A percentile compares a stretch with the other conserved stretches of the same genome.
Conservation (phyloP, 2,113 vertebrate species). For the Tychaedon coryphoeus region DNA sequence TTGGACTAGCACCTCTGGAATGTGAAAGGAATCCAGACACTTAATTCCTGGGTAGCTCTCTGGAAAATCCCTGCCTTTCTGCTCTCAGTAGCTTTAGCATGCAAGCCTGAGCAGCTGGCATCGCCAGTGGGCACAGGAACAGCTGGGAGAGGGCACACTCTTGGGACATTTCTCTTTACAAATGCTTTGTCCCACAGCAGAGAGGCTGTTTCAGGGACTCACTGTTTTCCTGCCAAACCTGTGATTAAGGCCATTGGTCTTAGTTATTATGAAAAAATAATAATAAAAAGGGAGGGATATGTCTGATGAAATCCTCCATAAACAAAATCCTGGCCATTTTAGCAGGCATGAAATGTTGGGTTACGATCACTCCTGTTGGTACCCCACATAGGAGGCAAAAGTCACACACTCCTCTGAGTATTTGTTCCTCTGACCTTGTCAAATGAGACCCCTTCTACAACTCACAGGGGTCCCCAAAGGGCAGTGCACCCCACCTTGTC, state of each 20-base stretch:
- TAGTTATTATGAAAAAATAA: background rate
- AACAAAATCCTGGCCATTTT: background rate
- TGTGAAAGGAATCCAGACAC: slow-evolving; percentile 45
- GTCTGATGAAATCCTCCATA: background rate
- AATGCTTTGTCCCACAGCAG: background rate
- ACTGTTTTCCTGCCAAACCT: background rate
- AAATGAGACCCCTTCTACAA: background rate
- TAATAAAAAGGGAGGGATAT: background rate
- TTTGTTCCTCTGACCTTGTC: background rate
- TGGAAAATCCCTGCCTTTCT: slow-evolving; percentile 39
- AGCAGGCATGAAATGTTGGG: background rate
- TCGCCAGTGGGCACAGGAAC: background rate
- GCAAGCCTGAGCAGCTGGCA: background rate
- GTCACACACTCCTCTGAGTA: fast-evolving
- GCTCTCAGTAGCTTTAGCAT: background rate
- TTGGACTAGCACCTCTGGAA: background rate
- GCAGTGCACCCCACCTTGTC: background rate
- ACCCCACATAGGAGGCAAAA: background rate
- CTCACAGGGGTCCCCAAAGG: background rate
- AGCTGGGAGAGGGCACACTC: background rate
- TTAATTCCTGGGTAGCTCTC: slow-evolving; percentile 39
- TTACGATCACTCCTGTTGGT: background rate
- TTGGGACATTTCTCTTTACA: background rate
- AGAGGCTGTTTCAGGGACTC: background rate
- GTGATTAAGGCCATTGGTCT: background rate